Base-by-base conservation (phyloP, 2,113 vertebrate species). In the Piprites chloris region DNA sequence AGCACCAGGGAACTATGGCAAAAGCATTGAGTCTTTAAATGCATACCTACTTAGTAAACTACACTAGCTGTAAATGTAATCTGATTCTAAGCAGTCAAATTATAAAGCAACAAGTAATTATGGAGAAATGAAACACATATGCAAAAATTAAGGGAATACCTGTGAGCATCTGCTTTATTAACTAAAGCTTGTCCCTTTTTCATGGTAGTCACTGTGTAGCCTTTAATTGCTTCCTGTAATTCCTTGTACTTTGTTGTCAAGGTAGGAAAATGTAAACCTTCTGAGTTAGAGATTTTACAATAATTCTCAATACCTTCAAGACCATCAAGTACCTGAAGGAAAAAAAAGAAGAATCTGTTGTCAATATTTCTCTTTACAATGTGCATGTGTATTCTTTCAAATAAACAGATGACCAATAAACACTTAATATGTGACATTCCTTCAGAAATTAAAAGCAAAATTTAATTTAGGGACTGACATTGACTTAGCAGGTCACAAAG, bases 171-270 rank as follows among this genome's bases (percentile, higher is more conserved):
- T 49, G 94, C 95, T 96, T 98, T 98, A 73, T 95, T 97, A 73
- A 99, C 68, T 84, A 99, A 97, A 69, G 89, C 46, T 85, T 52
- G 97, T 73, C 98, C 98, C 72, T 98, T 98, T n/a, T 98, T 98
- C 89, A 99, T 97, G 62, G 98, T 87, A 58, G 97, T 97, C 7
- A 76, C 87, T 89, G 98, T 91, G n/a, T 82, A 98, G 24, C 91
- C 95, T 94, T 96, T 98, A 85, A 98, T 97, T 88, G 76, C 94
- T 92, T 97, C 93, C 78, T 98, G 96, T 87, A 98, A 96, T 82
- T 98, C 97, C 69, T 98, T 85, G 11, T 98, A 98, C 85, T 97
- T 98, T 32, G 20, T 93, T 69, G 97, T 96, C 93, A 98, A 96
- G 67, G 95, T 27, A 77, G 98, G 92, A 65, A 98, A 95, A 71